phyloP scores from a whole-genome alignment of 1,140 invertebrate genomes.

The Gryon sp. region DNA sequence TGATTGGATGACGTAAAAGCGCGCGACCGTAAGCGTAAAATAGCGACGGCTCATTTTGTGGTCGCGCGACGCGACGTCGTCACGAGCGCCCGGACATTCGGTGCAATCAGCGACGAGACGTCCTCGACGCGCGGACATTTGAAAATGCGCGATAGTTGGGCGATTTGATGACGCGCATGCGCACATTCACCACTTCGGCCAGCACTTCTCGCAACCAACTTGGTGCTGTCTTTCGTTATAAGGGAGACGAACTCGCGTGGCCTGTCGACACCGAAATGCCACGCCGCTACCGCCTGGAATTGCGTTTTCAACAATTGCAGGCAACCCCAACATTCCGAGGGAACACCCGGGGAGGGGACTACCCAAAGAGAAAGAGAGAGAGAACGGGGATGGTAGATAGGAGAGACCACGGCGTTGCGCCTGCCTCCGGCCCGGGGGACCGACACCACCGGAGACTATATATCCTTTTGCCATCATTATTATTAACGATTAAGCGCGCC shows the following conservation, averaged over 20 bases:
- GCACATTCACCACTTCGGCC: conserved; percentile 36
- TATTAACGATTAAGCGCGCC: background rate
- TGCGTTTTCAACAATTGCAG: conserved; percentile 77
- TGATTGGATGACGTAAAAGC: too few species aligned
- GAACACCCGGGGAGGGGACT: conserved; percentile 27
- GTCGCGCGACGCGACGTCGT: conserved; percentile 25
- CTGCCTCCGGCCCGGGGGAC: background rate
- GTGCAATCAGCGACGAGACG: conserved; percentile 24
- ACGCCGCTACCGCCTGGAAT: conserved; percentile 62
- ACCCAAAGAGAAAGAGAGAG: conserved; percentile 11
- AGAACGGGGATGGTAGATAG: background rate
- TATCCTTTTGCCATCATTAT: conserved; percentile 20
- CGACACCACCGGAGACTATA: background rate
- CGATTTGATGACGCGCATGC: conserved; percentile 23
- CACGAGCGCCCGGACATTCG: conserved; percentile 42
- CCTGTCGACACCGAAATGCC: conserved; percentile 71
- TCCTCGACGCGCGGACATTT: conserved; percentile 37
- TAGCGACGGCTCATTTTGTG: conserved; percentile 8
- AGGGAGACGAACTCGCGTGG: conserved; percentile 62
- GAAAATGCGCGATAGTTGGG: conserved; percentile 27
- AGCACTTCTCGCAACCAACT: too few species aligned
- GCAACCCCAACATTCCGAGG: conserved; percentile 70
- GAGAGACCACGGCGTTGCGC: background rate
- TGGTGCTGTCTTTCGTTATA: background rate
- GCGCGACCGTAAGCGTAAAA: too few species aligned